Evolutionary conservation across 2,888 invertebrate genomes (phyloP).

Genomic region (Eristalinus aeneus): DNA sequence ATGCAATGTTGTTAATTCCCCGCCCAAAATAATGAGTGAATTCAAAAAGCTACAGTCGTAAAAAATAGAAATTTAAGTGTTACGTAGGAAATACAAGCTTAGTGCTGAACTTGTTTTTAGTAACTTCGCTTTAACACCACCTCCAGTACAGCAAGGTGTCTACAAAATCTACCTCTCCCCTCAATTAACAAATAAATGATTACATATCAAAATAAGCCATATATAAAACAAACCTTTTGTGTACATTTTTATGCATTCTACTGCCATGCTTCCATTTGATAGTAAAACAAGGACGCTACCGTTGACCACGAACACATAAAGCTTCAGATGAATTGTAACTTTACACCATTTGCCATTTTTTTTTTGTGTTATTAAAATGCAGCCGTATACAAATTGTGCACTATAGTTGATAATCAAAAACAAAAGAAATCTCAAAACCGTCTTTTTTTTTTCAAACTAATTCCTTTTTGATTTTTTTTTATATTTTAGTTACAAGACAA

Average conservation of each 20-base stretch:
- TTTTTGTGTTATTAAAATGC: constrained; percentile 33
- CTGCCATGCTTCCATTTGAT: constrained; percentile 39
- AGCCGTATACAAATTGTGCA: constrained; percentile 41
- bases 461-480: background rate
- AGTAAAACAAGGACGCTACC: constrained; percentile 34
- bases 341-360: constrained; percentile 43
- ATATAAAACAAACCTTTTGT: constrained; percentile 35
- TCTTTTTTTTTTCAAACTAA: background rate
- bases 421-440: background rate
- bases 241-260: constrained; percentile 8
- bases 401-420: constrained; percentile 21
- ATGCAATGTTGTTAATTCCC: too few relatives aligned
- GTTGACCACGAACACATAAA: constrained; percentile 49
- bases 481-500: constrained; percentile 56
- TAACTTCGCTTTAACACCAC: background rate
- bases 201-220: constrained; percentile 1
- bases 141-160: background rate
- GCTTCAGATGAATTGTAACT: constrained; percentile 33
- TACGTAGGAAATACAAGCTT: background rate
- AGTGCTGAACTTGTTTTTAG: background rate
- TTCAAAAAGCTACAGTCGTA: background rate
- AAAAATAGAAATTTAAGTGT: background rate
- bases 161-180: background rate
- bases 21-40: too few relatives aligned
- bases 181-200: background rate